phyloP scores from a whole-genome alignment of 2,888 invertebrate genomes.

The Polydrusus pterygomalis region DNA sequence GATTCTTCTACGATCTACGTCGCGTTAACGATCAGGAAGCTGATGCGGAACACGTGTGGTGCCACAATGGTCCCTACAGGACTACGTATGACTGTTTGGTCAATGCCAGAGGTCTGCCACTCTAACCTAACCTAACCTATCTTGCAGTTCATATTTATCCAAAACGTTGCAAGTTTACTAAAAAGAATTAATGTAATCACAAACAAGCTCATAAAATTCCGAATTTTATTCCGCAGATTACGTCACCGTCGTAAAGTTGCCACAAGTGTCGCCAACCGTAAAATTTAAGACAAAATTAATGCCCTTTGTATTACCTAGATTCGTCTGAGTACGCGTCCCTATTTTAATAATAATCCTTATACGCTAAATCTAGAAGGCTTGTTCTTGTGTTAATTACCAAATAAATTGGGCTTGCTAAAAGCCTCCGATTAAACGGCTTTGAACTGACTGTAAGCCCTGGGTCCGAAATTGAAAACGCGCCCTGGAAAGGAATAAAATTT shows the following conservation, averaged over 20 bases:
- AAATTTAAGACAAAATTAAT: slow-evolving; percentile 37
- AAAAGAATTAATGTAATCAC: background rate
- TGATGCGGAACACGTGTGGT: too few relatives aligned
- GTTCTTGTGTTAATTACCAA: slow-evolving; percentile 56
- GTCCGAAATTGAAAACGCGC: slow-evolving; percentile 51
- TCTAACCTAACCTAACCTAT: too few relatives aligned
- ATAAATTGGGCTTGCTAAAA: slow-evolving; percentile 54
- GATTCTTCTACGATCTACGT: too few relatives aligned
- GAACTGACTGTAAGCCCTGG: slow-evolving; percentile 51
- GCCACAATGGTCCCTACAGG: too few relatives aligned
- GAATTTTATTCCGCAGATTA: slow-evolving; percentile 11
- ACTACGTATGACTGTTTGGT: too few relatives aligned
- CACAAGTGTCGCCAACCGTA: slow-evolving; percentile 28
- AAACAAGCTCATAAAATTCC: background rate
- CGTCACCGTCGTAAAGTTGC: slow-evolving; percentile 27
- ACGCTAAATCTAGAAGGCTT: slow-evolving; percentile 53
- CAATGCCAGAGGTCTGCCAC: too few relatives aligned
- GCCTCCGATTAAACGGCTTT: slow-evolving; percentile 54
- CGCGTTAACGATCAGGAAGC: too few relatives aligned
- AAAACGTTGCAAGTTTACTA: too few relatives aligned
- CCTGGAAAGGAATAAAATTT: slow-evolving; percentile 50
- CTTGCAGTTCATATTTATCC: too few relatives aligned
- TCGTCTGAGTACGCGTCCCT: slow-evolving; percentile 43
- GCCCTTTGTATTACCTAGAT: slow-evolving; percentile 40
- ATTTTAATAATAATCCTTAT: slow-evolving; percentile 49